Conservation (phyloP, 2,888 invertebrate species). For the Brenthis hecate region DNA sequence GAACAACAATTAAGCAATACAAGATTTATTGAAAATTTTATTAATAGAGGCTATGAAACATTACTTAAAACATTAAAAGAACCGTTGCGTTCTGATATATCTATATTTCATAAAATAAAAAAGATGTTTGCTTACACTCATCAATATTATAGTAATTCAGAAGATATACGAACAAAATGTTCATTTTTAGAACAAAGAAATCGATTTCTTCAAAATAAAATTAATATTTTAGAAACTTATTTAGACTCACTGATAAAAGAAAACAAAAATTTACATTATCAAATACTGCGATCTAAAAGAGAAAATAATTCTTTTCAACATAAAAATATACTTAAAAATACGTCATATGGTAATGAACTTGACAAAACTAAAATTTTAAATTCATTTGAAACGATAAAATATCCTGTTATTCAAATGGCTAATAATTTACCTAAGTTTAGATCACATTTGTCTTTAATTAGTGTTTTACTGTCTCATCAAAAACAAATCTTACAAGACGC, state of each 20-base stretch:
- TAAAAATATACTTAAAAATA: neutral
- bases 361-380: conserved; percentile 36
- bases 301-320: conserved; percentile 2
- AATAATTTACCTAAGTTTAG: neutral
- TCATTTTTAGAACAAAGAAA: conserved; percentile 55
- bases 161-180: conserved; percentile 44
- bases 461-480: conserved; percentile 13
- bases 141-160: conserved; percentile 52
- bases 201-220: conserved; percentile 55
- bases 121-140: conserved; percentile 53
- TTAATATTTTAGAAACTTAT: conserved; percentile 53
- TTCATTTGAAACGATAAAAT: neutral
- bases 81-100: neutral
- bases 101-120: conserved; percentile 12
- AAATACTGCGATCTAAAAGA: neutral
- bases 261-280: conserved; percentile 46
- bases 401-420: neutral
- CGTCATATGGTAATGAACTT: neutral
- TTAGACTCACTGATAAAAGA: conserved; percentile 48
- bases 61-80: conserved; percentile 1
- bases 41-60: neutral
- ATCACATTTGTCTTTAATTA: conserved; percentile 14
- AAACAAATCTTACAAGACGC: conserved; percentile 19
- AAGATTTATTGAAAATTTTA: neutral
- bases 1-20: neutral